Percentiles rank a stretch among this genome's conserved stretches.
Evolutionary conservation across 2,888 invertebrate genomes (phyloP).

Genomic region (Leptinotarsa haldemani): DNA sequence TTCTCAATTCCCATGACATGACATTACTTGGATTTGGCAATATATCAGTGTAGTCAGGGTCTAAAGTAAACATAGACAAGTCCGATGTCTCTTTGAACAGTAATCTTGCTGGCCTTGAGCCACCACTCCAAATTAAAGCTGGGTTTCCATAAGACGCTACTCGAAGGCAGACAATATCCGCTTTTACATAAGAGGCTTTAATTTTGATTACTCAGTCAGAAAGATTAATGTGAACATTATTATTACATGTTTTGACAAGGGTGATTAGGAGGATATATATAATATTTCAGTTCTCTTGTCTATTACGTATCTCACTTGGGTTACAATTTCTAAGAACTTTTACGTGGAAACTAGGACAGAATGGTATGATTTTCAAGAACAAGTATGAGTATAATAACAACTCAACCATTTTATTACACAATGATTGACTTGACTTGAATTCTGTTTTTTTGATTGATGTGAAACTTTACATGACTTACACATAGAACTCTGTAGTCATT

Average conservation of each 20-base stretch:
- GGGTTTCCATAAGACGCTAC: slow-evolving; percentile 26
- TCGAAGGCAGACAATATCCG: slow-evolving; percentile 30
- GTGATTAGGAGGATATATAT: too few relatives aligned
- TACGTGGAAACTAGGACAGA: too few relatives aligned
- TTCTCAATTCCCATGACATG: not conserved
- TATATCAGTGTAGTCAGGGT: not conserved
- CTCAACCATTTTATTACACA: too few relatives aligned
- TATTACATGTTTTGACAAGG: slow-evolving; percentile 1
- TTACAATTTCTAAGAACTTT: too few relatives aligned
- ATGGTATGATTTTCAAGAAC: too few relatives aligned
- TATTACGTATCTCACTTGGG: too few relatives aligned
- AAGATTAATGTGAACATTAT: slow-evolving; percentile 13
- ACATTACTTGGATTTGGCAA: not conserved
- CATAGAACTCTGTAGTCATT: too few relatives aligned
- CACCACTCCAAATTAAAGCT: slow-evolving; percentile 33
- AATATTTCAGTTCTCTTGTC: too few relatives aligned
- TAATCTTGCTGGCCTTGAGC: slow-evolving; percentile 29
- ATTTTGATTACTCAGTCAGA: not conserved
- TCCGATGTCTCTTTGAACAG: slow-evolving; percentile 35
- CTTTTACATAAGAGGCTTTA: slow-evolving; percentile 24
- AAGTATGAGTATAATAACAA: too few relatives aligned
- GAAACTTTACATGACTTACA: too few relatives aligned
- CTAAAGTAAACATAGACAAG: slow-evolving; percentile 36
- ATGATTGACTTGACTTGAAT: too few relatives aligned
- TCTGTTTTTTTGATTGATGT: too few relatives aligned